Evolutionary conservation across 2,113 vertebrate genomes (phyloP), one percentile per base, ranked within the genome.

Genomic region (Bos indicus): DNA sequence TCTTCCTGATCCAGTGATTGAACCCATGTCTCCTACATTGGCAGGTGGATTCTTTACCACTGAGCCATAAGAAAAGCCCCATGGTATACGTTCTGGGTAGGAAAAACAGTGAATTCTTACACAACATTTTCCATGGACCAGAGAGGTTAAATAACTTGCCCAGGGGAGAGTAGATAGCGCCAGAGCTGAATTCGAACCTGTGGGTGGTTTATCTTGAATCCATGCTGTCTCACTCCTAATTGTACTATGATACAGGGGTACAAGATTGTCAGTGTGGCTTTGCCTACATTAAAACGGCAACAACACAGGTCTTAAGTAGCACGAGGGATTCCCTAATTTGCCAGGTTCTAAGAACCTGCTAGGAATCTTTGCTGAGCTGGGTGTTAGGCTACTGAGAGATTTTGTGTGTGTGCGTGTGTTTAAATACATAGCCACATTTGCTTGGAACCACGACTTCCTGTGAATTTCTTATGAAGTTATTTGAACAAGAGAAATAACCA

Each of bases 301-400:
- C 54, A 60, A 74, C 28, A 36, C 59, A 89, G 57, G 86, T 13
- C 21, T 56, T 81, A 93, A 90, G 89, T 96, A 96, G 78, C 92
- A 67, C 60, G 59, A 96, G 23, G 91, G 82, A 88, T 87, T 28
- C 78, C 62, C 36, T 89, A 56, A 94, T 92, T 81, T 94, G 54
- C 90, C 28, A 62, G 80, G 33, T 94, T 95, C 84, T 95, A 40
- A 95, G 78, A 94, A 96, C 51, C 48, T 96, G 67, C 64, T 97
- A 86, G 96, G 60, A 98, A 95, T 95, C 23, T 97, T 96, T 78
- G n/a, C 92, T 96, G 88, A 97, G 59, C 77, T 97, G 19, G 52
- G 36, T 96, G 64, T 96, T 88, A 94, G 77, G 84, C 56, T 96
- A 86, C 83, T 86, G 62, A 28, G 26, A 90, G 59, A 21, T 25